These are phyloP conservation scores for Marisa cornuarietis DNA, from an alignment of 1,140 invertebrate species.

Conservation along the genomic window DNA sequence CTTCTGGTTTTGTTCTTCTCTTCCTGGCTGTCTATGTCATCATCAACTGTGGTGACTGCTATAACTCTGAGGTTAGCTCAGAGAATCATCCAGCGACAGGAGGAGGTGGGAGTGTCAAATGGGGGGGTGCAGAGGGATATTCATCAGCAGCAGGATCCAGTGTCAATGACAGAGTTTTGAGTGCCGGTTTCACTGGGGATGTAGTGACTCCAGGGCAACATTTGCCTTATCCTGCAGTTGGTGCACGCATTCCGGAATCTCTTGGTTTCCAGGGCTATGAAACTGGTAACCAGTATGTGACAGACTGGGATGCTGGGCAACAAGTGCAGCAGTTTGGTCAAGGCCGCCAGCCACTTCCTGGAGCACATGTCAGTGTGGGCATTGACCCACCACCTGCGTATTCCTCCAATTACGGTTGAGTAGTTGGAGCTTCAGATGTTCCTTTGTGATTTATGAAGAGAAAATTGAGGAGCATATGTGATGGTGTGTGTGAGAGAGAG, in stretches of 20 bases:
- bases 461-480: background rate
- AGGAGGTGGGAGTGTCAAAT: constrained; percentile 9
- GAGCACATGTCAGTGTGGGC: background rate
- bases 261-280: constrained; percentile 24
- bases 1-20: constrained; percentile 13
- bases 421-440: background rate
- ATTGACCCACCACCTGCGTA: background rate
- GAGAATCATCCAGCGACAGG: constrained; percentile 31
- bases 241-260: constrained; percentile 13
- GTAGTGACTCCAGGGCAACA: constrained; percentile 3
- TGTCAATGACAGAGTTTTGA: constrained; percentile 9
- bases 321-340: background rate
- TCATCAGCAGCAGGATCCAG: background rate
- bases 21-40: constrained; percentile 2
- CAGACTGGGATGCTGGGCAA: background rate
- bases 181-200: constrained; percentile 20
- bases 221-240: constrained; percentile 22
- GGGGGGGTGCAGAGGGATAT: constrained; percentile 24
- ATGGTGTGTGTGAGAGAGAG: background rate
- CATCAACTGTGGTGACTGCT: constrained; percentile 32
- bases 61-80: constrained; percentile 34
- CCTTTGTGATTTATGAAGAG: background rate
- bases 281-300: background rate
- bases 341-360: background rate
- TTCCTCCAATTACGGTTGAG: constrained; percentile 13